Evolutionary conservation across 2,888 invertebrate species (phyloP).

Genomic region (Yponomeuta cagnagella): DNA sequence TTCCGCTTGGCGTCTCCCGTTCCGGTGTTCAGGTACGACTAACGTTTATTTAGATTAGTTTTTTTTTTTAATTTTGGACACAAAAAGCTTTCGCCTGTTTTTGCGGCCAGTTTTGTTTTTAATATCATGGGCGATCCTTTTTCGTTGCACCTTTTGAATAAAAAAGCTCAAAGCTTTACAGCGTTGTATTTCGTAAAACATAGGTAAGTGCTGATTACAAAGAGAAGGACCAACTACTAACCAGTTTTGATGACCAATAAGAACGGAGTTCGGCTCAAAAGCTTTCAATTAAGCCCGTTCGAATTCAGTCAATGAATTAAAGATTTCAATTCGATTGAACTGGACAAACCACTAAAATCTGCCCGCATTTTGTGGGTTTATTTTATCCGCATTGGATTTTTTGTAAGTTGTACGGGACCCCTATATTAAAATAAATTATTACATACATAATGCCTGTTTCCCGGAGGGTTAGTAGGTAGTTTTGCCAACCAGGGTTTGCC

Average conservation of each 20-base stretch:
- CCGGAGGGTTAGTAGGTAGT: too few species aligned
- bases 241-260: slow-evolving; percentile 13
- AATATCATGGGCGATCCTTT: neutral
- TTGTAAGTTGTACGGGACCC: neutral
- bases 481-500: too few species aligned
- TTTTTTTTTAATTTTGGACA: neutral
- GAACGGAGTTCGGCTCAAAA: neutral
- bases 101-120: slow-evolving; percentile 6
- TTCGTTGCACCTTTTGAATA: neutral
- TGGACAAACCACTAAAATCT: neutral
- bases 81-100: slow-evolving; percentile 8
- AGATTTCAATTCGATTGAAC: slow-evolving; percentile 7
- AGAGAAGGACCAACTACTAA: neutral
- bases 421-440: too few species aligned
- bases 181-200: slow-evolving; percentile 5
- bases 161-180: neutral
- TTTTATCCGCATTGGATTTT: neutral
- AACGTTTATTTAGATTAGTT: neutral
- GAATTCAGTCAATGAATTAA: slow-evolving; percentile 9
- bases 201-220: neutral
- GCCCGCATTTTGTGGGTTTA: neutral
- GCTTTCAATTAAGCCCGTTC: slow-evolving; percentile 10
- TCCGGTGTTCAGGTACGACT: slow-evolving; percentile 3
- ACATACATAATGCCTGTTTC: too few species aligned
- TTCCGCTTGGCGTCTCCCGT: neutral